Conservation (phyloP, 2,888 invertebrate species). For the Parnassius glacialis region DNA sequence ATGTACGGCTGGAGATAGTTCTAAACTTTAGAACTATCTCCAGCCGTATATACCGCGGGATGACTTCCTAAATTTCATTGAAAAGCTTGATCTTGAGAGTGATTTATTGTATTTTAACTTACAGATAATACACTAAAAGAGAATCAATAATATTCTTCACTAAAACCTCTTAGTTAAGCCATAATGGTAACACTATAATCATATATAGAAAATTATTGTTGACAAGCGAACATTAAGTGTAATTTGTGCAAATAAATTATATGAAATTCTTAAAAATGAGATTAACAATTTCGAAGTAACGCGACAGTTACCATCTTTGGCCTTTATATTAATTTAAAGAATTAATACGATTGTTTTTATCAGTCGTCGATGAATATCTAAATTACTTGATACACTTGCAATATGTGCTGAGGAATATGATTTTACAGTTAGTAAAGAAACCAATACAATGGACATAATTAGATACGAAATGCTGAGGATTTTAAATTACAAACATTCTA, state of each 20-base stretch:
- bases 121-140: neutral
- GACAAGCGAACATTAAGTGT: neutral
- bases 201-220: neutral
- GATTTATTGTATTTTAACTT: neutral
- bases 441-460: no score
- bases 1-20: no score
- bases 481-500: no score
- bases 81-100: neutral
- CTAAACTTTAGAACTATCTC: no score
- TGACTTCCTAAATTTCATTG: no score
- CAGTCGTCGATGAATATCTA: neutral
- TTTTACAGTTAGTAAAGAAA: no score
- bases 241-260: constrained; percentile 3
- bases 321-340: neutral
- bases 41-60: no score
- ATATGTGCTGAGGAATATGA: neutral
- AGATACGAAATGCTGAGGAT: no score
- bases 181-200: no score
- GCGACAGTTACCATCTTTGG: constrained; percentile 2
- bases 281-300: neutral
- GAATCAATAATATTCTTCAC: neutral
- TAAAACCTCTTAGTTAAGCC: neutral
- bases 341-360: neutral
- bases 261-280: neutral
- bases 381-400: neutral